Conservation (phyloP, 1,140 invertebrate genomes). For the Cydia amplana region DNA sequence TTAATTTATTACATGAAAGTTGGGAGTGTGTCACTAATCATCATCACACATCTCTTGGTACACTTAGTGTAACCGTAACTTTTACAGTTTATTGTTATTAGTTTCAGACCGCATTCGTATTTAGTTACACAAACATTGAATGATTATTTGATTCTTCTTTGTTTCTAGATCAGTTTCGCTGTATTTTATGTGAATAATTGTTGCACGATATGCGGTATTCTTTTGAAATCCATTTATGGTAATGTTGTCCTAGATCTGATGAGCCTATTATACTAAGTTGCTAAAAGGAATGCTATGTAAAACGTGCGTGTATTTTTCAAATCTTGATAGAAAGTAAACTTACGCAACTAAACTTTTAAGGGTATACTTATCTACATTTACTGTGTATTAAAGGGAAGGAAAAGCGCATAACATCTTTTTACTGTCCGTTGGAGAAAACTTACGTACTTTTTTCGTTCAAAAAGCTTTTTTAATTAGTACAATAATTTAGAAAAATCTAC, state of each 20-base stretch:
- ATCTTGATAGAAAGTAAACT: background rate
- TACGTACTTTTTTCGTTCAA: no score
- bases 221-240: background rate
- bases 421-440: no score
- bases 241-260: background rate
- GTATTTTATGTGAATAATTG: background rate
- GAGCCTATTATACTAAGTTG: background rate
- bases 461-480: no score
- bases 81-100: background rate
- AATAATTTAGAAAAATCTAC: no score
- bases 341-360: background rate
- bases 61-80: background rate
- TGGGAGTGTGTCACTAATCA: constrained; percentile 10
- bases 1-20: constrained; percentile 2
- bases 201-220: background rate
- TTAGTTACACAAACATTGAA: background rate
- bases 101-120: background rate
- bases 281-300: background rate
- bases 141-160: no score
- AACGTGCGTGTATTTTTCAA: background rate
- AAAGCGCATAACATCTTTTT: no score
- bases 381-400: background rate
- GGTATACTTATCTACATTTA: background rate
- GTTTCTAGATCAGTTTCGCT: no score
- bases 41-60: background rate